These are phyloP conservation scores for Myotis lucifugus DNA, from an alignment of 2,113 vertebrate species.

Conservation along the genomic window DNA sequence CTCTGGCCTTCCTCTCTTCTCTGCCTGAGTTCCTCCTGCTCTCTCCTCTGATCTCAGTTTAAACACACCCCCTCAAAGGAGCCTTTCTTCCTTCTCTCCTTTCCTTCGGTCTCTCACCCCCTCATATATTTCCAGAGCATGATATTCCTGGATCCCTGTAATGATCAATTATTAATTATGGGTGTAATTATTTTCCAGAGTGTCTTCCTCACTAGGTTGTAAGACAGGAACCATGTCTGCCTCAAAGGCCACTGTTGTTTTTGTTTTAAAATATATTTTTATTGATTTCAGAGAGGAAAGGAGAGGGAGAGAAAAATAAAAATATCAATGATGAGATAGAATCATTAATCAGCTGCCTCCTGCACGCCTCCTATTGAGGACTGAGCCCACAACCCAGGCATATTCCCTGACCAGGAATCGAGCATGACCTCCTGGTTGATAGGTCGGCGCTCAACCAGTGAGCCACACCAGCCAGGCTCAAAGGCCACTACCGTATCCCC, in stretches of 20 bases:
- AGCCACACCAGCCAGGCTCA: too few species aligned
- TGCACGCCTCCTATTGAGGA: too few species aligned
- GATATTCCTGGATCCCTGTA: background rate
- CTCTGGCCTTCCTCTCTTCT: background rate
- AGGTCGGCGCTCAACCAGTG: too few species aligned
- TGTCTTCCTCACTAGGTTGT: background rate
- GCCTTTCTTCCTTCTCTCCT: background rate
- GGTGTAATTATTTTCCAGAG: background rate
- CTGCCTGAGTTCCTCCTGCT: background rate
- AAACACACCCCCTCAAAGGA: background rate
- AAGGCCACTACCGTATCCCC: background rate
- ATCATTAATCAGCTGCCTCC: too few species aligned
- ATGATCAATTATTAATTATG: background rate
- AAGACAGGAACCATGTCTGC: background rate
- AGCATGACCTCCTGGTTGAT: too few species aligned
- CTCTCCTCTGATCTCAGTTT: background rate
- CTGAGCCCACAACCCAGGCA: too few species aligned
- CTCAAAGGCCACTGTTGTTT: background rate
- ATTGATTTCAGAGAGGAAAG: too few species aligned
- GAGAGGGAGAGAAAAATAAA: too few species aligned
- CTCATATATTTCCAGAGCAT: background rate
- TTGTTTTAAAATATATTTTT: too few species aligned
- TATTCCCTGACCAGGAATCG: too few species aligned
- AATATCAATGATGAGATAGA: too few species aligned
- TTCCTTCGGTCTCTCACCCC: background rate